Evolutionary conservation across 1,140 invertebrate species (phyloP).

Genomic region (Chrysomallon squamiferum): DNA sequence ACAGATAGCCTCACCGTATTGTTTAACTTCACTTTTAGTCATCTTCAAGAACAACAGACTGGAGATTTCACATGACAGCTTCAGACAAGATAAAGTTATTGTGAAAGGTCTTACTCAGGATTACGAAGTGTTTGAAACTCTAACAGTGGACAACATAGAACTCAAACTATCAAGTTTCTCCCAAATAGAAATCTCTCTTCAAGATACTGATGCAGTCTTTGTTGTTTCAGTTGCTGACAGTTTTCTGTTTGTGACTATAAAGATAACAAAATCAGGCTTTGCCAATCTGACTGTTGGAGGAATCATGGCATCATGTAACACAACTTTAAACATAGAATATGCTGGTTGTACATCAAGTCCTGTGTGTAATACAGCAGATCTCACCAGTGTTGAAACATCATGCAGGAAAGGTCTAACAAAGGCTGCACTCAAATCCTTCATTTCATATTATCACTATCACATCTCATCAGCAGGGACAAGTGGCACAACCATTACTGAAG

Average conservation of each 20-base stretch:
- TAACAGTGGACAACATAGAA: slow-evolving; percentile 7
- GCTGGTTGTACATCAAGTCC: slow-evolving; percentile 6
- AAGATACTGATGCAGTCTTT: slow-evolving; percentile 6
- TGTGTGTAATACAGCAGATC: slow-evolving; percentile 7
- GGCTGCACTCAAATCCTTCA: slow-evolving; percentile 15
- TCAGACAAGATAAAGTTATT: slow-evolving; percentile 9
- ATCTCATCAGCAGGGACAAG: neutral
- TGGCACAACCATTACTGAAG: slow-evolving; percentile 15
- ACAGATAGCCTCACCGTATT: slow-evolving; percentile 7
- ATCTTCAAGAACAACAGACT: slow-evolving; percentile 2
- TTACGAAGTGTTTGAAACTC: slow-evolving; percentile 9
- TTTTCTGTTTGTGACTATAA: slow-evolving; percentile 17
- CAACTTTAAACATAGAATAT: slow-evolving; percentile 13
- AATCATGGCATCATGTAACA: slow-evolving; percentile 31
- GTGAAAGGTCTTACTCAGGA: slow-evolving; percentile 12
- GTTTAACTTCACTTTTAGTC: slow-evolving; percentile 15
- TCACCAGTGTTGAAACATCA: neutral
- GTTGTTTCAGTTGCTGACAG: slow-evolving; percentile 11
- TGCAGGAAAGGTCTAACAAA: slow-evolving; percentile 21
- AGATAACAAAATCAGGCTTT: slow-evolving; percentile 5
- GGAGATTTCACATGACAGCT: slow-evolving; percentile 16
- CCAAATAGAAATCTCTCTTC: neutral
- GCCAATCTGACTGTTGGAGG: slow-evolving; percentile 6
- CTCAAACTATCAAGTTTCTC: slow-evolving; percentile 15
- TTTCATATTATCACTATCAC: slow-evolving; percentile 3